phyloP scores from a whole-genome alignment of 1,140 invertebrate species.

The Belonocnema kinseyi region DNA sequence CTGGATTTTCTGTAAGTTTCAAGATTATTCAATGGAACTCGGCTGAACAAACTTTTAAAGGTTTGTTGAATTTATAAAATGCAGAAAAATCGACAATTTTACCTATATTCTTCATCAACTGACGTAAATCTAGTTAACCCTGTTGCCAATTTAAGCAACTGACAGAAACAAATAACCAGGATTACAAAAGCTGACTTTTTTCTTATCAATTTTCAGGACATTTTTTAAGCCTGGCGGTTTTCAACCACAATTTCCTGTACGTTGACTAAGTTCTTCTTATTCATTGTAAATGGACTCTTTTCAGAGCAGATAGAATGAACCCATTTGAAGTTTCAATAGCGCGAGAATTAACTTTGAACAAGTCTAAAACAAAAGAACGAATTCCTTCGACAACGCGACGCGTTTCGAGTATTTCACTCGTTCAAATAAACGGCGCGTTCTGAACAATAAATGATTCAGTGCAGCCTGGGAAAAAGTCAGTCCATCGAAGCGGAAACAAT shows the following conservation, averaged over 20 bases:
- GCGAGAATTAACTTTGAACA: slow-evolving; percentile 11
- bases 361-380: neutral
- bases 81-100: no score
- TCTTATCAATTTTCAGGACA: no score
- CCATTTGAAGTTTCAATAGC: neutral
- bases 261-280: neutral
- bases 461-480: neutral
- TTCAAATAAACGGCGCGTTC: neutral
- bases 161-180: no score
- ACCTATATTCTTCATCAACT: no score
- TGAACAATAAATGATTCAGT: neutral
- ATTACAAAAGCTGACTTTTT: no score
- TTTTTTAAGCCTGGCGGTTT: neutral
- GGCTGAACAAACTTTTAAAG: no score
- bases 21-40: no score
- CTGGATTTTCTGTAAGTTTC: no score
- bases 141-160: no score
- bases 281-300: neutral
- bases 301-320: neutral
- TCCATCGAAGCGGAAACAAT: slow-evolving; percentile 16
- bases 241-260: neutral
- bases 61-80: no score
- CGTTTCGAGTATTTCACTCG: neutral
- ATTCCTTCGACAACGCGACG: neutral
- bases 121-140: no score